These are phyloP conservation scores for Benitochromis conjunctus DNA, from an alignment of 2,113 vertebrate species.

Conservation along the genomic window DNA sequence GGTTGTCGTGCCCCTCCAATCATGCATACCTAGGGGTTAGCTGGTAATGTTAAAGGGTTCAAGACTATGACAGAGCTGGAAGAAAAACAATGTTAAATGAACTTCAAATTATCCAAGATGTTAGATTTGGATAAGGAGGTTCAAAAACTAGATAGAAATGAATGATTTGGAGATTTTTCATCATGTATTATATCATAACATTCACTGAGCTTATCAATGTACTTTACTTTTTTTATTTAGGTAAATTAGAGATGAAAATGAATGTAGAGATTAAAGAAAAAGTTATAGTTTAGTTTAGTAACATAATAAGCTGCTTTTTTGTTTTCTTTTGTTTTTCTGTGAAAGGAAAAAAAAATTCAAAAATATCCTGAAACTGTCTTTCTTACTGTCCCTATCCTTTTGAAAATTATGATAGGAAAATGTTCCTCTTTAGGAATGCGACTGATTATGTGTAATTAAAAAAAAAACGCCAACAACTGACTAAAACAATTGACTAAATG, in stretches of 20 bases:
- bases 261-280: neutral
- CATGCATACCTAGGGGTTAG: neutral
- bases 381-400: neutral
- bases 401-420: neutral
- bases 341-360: neutral
- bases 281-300: neutral
- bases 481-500: neutral
- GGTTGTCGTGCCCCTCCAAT: neutral
- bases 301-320: neutral
- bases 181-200: neutral
- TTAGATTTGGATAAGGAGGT: neutral
- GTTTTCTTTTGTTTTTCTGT: neutral
- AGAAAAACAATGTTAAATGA: neutral
- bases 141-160: neutral
- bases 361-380: neutral
- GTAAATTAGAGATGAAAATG: neutral
- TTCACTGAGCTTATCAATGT: neutral
- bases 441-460: neutral
- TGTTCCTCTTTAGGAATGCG: neutral
- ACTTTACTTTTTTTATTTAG: neutral
- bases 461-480: neutral
- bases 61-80: neutral
- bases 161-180: neutral
- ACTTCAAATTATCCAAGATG: neutral
- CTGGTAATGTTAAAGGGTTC: neutral